Evolutionary conservation across 2,113 vertebrate genomes (phyloP), one percentile per base, ranked within the genome.

Genomic region (Paralichthys olivaceus): DNA sequence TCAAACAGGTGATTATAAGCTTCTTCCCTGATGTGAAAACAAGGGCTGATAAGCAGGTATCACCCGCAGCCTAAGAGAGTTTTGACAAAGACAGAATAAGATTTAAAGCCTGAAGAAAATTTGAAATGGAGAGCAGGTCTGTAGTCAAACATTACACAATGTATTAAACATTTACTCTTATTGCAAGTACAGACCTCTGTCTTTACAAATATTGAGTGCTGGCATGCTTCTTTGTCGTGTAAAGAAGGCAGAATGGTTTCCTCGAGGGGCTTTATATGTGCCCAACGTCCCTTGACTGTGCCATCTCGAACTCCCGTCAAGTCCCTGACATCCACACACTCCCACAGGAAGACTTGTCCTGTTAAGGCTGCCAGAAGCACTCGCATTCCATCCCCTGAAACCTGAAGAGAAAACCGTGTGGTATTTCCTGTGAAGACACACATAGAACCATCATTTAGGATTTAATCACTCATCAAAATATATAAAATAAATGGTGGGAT

Each of bases 311-410:
- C 58, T 45, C 72, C 84, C 0, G 65, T 40, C 32, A 91, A 81
- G 60, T 82, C 94, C 76, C 84, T 90, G 55, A 45, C 32, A 66
- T 95, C 94, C 28, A 72, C 61, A 77, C 93, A 95, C 77, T 99
- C 96, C 98, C 98, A 99, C 60, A 99, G 91, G 77, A 96, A 96
- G 12, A 95, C 85, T 73, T 91, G 92, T 17, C 94, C 96, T 19
- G 92, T 93, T 63, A 93, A 61, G 80, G 87, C 85, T 22, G 87
- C 76, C 68, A 99, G 77, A 1, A 99, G 87, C 14, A 94, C 88
- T 70, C 91, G 94, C 84, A 87, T 92, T 19, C 96, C 97, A 84
- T 97, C 93, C 73, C 87, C 96, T 28, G 96, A 97, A 20, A 98
- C 92, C 77, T 93, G 95, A n/a, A 99, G 80, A 57, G 93, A 92